phyloP scores from a whole-genome alignment of 2,113 vertebrate genomes.

The Petromus typicus region DNA sequence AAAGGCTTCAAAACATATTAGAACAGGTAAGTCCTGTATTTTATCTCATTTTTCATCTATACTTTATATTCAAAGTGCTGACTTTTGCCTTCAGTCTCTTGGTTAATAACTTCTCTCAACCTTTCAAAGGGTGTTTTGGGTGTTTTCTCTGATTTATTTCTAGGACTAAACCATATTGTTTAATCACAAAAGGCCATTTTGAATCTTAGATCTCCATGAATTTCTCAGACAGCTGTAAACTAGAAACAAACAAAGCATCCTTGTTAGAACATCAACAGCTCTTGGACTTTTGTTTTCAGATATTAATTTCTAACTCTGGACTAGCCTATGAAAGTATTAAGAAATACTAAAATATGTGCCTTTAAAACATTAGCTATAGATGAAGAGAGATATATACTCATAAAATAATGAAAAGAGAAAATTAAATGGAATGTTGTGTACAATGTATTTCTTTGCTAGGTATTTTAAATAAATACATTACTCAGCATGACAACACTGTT shows the following conservation, averaged over 20 bases:
- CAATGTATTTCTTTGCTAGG: neutral
- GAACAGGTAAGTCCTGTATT: conserved; percentile 92
- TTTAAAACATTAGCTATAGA: neutral
- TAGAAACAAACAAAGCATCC: neutral
- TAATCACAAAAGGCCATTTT: neutral
- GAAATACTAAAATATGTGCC: neutral
- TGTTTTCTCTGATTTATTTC: neutral
- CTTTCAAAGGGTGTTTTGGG: neutral
- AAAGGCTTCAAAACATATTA: conserved; percentile 97
- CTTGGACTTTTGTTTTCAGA: neutral
- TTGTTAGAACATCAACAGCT: neutral
- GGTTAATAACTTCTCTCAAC: neutral
- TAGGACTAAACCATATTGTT: neutral
- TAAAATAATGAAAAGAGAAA: neutral
- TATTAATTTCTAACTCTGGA: neutral
- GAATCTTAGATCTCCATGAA: neutral
- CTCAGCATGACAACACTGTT: neutral
- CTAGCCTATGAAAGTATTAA: neutral
- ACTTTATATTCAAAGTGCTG: neutral
- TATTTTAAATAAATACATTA: conserved; percentile 23
- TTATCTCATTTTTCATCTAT: neutral
- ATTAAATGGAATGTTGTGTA: neutral
- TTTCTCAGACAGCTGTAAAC: conserved; percentile 1
- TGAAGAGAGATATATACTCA: conserved; percentile 29
- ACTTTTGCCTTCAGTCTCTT: conserved; percentile 31